Percentiles rank a stretch among this genome's conserved stretches.
Evolutionary conservation across 2,797 vertebrate species (phyloP).

Genomic region (Crenuchus spilurus): DNA sequence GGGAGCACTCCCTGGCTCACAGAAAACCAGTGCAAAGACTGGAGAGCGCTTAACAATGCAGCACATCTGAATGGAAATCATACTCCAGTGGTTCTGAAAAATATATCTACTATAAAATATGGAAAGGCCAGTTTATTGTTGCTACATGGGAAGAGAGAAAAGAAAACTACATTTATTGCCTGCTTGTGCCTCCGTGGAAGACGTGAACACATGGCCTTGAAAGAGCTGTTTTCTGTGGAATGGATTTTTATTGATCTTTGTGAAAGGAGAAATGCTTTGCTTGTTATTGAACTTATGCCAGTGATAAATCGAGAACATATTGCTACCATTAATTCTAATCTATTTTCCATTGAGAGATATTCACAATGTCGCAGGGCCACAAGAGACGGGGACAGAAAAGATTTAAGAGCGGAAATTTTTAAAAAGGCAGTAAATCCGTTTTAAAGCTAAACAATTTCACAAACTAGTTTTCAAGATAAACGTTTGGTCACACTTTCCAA

Average conservation of each 20-base stretch:
- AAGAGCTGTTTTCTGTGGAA: conserved; percentile 19
- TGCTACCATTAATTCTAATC: conserved; percentile 6
- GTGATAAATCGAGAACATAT: conserved; percentile 1
- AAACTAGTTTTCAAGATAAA: conserved; percentile 1
- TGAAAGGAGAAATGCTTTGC: conserved; percentile 26
- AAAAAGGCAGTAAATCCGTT: background rate
- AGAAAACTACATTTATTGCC: conserved; percentile 19
- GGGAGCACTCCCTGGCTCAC: conserved; percentile 45
- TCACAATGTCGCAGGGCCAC: background rate
- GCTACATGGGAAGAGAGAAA: conserved; percentile 7
- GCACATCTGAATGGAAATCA: conserved; percentile 42
- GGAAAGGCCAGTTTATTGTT: conserved; percentile 32
- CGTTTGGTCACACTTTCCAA: conserved; percentile 9
- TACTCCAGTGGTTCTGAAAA: conserved; percentile 33
- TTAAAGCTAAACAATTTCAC: conserved; percentile 4
- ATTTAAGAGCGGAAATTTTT: conserved; percentile 1
- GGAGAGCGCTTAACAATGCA: conserved; percentile 37
- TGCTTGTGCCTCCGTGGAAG: background rate
- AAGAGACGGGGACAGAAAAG: background rate
- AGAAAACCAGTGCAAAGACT: conserved; percentile 47
- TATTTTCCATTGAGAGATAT: conserved; percentile 23
- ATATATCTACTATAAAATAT: conserved; percentile 29
- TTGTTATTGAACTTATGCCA: background rate
- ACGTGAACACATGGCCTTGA: conserved; percentile 1
- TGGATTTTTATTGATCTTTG: conserved; percentile 20